Evolutionary conservation across 1,140 invertebrate genomes (phyloP).

Genomic region (Oryzaephilus surinamensis): DNA sequence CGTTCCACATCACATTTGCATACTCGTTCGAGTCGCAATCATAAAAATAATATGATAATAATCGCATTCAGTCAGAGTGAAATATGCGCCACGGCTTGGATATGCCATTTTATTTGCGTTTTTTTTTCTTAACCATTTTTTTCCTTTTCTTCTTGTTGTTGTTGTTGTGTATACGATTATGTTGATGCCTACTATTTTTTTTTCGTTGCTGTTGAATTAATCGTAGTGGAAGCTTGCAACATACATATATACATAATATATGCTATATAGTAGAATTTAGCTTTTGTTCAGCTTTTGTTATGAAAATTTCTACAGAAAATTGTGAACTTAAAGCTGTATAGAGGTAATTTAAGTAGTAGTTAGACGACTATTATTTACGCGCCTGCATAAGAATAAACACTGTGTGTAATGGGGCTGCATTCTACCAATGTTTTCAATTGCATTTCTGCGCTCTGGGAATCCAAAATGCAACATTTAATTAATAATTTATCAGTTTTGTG

Average conservation of each 20-base stretch:
- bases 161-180: slow-evolving; percentile 11
- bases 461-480: too few relatives aligned
- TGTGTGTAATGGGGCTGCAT: slow-evolving; percentile 16
- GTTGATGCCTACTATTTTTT: slow-evolving; percentile 4
- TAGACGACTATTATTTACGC: slow-evolving; percentile 17
- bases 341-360: slow-evolving; percentile 18
- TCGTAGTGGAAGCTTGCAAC: slow-evolving; percentile 9
- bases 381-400: slow-evolving; percentile 17
- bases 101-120: too few relatives aligned
- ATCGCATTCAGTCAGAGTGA: slow-evolving; percentile 23
- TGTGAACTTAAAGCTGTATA: slow-evolving; percentile 11
- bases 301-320: slow-evolving; percentile 19
- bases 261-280: too few relatives aligned
- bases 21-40: slow-evolving; percentile 23
- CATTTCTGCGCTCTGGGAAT: too few relatives aligned
- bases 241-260: slow-evolving; percentile 9
- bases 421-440: too few relatives aligned
- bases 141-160: too few relatives aligned
- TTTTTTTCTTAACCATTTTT: too few relatives aligned
- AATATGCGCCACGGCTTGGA: slow-evolving; percentile 17
- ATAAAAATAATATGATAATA: slow-evolving; percentile 27
- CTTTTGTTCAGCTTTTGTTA: slow-evolving; percentile 16
- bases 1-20: slow-evolving; percentile 23
- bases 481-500: too few relatives aligned
- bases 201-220: slow-evolving; percentile 14